These are phyloP conservation scores for Petrolisthes cinctipes DNA, from an alignment of 2,888 invertebrate species.

Conservation along the genomic window DNA sequence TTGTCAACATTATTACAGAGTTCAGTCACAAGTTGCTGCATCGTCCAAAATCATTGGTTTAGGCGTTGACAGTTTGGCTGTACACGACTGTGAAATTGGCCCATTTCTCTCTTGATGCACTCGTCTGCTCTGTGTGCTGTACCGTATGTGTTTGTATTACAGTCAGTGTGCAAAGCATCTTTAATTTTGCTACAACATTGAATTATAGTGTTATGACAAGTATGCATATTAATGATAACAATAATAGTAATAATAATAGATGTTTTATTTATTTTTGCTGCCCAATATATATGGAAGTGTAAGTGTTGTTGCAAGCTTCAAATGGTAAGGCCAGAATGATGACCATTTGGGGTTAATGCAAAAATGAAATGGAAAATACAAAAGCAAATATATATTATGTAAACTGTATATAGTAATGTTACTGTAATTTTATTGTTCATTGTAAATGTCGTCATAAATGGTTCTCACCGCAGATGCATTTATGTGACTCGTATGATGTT, in stretches of 20 bases:
- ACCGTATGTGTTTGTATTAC: conserved; percentile 9
- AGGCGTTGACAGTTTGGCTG: not conserved
- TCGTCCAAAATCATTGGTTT: too few relatives aligned
- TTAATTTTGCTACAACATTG: conserved; percentile 50
- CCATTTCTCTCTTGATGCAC: conserved; percentile 22
- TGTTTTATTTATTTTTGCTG: conserved; percentile 61
- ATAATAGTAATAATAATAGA: conserved; percentile 37
- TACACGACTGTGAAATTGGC: not conserved
- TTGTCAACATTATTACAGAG: too few relatives aligned
- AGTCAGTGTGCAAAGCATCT: conserved; percentile 35
- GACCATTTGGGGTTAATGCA: conserved; percentile 39
- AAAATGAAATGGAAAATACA: conserved; percentile 35
- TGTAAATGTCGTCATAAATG: conserved; percentile 51
- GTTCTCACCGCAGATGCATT: conserved; percentile 52
- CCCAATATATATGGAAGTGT: conserved; percentile 44
- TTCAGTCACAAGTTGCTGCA: too few relatives aligned
- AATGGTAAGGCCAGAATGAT: conserved; percentile 35
- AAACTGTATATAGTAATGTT: conserved; percentile 47
- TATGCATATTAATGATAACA: conserved; percentile 19
- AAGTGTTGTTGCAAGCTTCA: conserved; percentile 33
- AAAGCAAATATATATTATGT: conserved; percentile 46
- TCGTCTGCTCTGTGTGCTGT: conserved; percentile 36
- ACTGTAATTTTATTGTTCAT: conserved; percentile 48
- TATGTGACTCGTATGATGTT: conserved; percentile 58
- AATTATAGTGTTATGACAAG: conserved; percentile 50